Conservation (phyloP, 2,888 invertebrate species). For the Pachliopta kotzebuea region DNA sequence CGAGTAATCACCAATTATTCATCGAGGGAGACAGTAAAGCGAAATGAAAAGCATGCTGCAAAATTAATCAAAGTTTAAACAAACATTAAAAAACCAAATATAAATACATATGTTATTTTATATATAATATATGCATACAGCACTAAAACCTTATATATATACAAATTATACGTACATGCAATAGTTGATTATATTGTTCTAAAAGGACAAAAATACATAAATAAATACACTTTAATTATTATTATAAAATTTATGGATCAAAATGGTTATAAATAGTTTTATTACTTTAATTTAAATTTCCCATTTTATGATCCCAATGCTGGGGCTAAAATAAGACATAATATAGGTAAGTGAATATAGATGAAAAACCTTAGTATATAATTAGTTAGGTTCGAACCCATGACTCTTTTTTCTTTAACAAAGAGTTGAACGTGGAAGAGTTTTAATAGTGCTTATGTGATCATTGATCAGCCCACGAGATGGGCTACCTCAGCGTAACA, state of each 20-base stretch:
- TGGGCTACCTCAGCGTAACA: too few relatives aligned
- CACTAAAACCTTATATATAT: constrained; percentile 22
- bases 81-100: constrained; percentile 32
- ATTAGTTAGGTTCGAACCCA: too few relatives aligned
- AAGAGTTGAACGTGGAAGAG: too few relatives aligned
- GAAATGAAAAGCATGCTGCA: constrained; percentile 34
- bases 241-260: neutral
- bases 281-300: too few relatives aligned
- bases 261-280: neutral
- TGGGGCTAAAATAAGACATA: too few relatives aligned
- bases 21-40: constrained; percentile 39
- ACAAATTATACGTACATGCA: constrained; percentile 36
- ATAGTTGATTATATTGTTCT: constrained; percentile 36
- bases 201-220: constrained; percentile 34
- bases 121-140: neutral
- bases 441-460: too few relatives aligned
- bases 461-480: too few relatives aligned
- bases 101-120: constrained; percentile 8
- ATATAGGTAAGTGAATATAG: too few relatives aligned
- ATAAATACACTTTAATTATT: constrained; percentile 24
- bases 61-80: constrained; percentile 19
- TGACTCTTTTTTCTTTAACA: too few relatives aligned
- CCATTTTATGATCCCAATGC: too few relatives aligned
- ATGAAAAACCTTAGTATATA: too few relatives aligned
- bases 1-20: too few relatives aligned